A percentile compares a stretch with the other conserved stretches of the same genome.
phyloP scores from a whole-genome alignment of 2,888 invertebrate species.

The Aromia moschata region DNA sequence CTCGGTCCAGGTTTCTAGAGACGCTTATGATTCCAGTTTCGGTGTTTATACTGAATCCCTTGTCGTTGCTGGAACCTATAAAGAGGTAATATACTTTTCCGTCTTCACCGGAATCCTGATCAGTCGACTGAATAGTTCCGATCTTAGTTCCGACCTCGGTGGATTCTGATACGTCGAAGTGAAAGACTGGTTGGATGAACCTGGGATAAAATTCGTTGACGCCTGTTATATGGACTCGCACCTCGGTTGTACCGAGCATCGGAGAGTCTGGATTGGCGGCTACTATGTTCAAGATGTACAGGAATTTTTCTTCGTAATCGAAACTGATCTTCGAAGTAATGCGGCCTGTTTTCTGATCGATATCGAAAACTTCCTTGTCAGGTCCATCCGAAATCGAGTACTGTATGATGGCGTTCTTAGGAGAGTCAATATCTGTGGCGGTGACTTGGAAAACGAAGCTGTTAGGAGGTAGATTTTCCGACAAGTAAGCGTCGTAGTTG shows the following conservation, averaged over 20 bases:
- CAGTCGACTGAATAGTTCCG: conserved; percentile 87
- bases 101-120: conserved; percentile 88
- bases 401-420: conserved; percentile 84
- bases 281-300: conserved; percentile 78
- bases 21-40: conserved; percentile 87
- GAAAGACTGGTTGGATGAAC: conserved; percentile 89
- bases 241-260: conserved; percentile 79
- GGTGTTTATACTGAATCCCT: conserved; percentile 86
- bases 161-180: conserved; percentile 92
- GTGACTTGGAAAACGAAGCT: conserved; percentile 78
- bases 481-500: conserved; percentile 78
- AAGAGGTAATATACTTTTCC: conserved; percentile 91
- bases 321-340: conserved; percentile 80
- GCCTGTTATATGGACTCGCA: conserved; percentile 81
- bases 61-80: conserved; percentile 91
- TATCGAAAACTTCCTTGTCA: conserved; percentile 77
- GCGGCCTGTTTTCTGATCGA: conserved; percentile 80
- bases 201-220: conserved; percentile 90
- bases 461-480: conserved; percentile 83
- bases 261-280: conserved; percentile 88
- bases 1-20: conserved; percentile 82
- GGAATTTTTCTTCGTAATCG: conserved; percentile 85
- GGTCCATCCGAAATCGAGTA: conserved; percentile 84
- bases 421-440: conserved; percentile 87
- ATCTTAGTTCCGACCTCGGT: conserved; percentile 86